Base-by-base conservation (phyloP, 2,113 vertebrate genomes). In the Triplophysa rosa region DNA sequence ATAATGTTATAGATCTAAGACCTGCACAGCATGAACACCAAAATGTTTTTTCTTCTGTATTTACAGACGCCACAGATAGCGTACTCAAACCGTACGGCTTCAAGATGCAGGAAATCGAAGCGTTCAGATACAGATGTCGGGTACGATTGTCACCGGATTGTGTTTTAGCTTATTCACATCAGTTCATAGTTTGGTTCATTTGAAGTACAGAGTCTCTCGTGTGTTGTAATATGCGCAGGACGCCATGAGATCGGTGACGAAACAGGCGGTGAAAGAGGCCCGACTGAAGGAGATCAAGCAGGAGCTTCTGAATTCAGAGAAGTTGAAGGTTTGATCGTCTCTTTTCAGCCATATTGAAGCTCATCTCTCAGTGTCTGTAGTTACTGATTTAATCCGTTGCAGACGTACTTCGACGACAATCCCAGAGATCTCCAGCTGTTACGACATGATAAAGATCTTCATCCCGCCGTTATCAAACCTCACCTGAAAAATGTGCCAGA, bases 191-290 rank as follows among this genome's bases (percentile, higher is more conserved):
- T 71, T 8, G 17, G 10, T n/a, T 58, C 1, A 4, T 33, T 12
- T 37, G 12, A 63, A 5, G 6, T 69, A 9, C 23, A 16, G 9
- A 7, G 23, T 3, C 17, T 49, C 19, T 37, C 70, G 1, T 6
- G 62, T 70, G 80, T 33, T 59, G 64, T 61, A 69, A 0, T 67
- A 19, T 14, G 10, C 17, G 16, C 63, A 98, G 97, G 96, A 98
- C 0, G 97, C 96, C 26, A 98, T 98, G 97, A 93, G 95, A 19
- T 95, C 97, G 0, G 95, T 98, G 82, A 98, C 96, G 0, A 98
- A 98, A 86, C 96, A 98, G 86, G 94, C 95, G 0, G 94, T 98
- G 66, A 95, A 89, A 33, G 97, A 98, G 80, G 97, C 97, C 0
- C 86, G 96, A 49, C 86, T 98, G 84, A 96, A 96, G 37, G 97